Base-by-base conservation (phyloP, 2,113 vertebrate species). In the Lutjanus erythropterus region DNA sequence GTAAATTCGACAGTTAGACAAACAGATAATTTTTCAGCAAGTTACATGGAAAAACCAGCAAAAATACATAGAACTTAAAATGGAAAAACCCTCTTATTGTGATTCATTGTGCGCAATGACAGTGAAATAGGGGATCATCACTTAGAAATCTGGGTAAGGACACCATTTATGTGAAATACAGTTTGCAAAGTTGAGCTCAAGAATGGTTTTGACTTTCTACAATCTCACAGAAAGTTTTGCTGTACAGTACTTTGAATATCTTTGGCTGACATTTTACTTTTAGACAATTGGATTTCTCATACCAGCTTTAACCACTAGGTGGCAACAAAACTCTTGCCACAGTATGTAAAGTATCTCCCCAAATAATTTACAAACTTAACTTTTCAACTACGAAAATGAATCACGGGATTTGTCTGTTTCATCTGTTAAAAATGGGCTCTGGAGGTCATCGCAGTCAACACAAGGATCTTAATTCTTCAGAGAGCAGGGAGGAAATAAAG, bases 241-340 rank as follows among this genome's bases (percentile, higher is more conserved):
- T 27, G 39, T 19, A 27, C 4, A 44, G 10, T 4, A 14, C 27
- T 66, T 0, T 16, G 39, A 19, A n/a, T 16, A n/a, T 33, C 27
- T 6, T 42, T 39, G 66, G 66, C 23, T 27, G 6, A 49, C 25
- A 67, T 44, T 44, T 3, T 16, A 15, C 3, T 23, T 49, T 61
- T 50, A 5, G 31, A 23, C 6, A 2, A 10, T 31, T 35, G 8
- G 21, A 31, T 39, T 49, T 69, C 1, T 35, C 15, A 56, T 49
- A 15, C 11, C 31, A 35, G 44, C 25, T 65, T 4, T 3, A 49
- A 16, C 75, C 83, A 83, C 71, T 68, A 68, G 78, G 64, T 59
- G 79, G 86, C 68, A 35, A 65, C 72, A 85, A 83, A 80, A n/a
- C n/a, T 46, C 50, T 31, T 56, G 0, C 1, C 25, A 35, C n/a